Base-by-base conservation (phyloP, 1,140 invertebrate genomes). In the Antheraea pernyi region DNA sequence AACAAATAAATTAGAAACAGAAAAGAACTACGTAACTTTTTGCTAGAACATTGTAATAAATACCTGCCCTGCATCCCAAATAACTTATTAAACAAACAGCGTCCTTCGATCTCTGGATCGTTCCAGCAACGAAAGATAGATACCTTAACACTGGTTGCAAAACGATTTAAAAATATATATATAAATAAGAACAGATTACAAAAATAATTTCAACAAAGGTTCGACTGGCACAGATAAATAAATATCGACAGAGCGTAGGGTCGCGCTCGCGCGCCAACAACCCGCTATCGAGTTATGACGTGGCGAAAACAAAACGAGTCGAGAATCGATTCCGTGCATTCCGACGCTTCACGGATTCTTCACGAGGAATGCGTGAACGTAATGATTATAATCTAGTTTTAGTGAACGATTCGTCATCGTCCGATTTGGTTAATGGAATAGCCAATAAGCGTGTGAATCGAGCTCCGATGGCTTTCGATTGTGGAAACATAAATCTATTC, bases 301-400 rank as follows among this genome's bases (percentile, higher is more conserved):
- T 91, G 82, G 89, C 88, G 84, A 86, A 91, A 91, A 87, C 83
- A 84, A 89, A 91, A 91, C 89, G 73, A 83, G 89, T 91, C 85
- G 7, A 70, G 77, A 85, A 89, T 86, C 83, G 88, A 89, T 88
- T 84, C 83, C 75, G 82, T 85, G 88, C 89, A 91, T 91, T 85
- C 89, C 89, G 79, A 78, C 80, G 86, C 80, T 83, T 81, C 84
- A 88, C 80, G 81, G 85, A 88, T 86, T 86, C 85, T 81, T 80
- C 78, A 65, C 72, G 73, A 82, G 84, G 89, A 91, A 91, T 91
- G 82, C 79, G 79, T 81, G 78, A 78, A 75, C 74, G 81, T 88
- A 89, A 90, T 88, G 82, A 89, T 88, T 88, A 83, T 91, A 89
- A 91, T 90, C 86, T 89, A 82, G 83, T 84, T 88, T 86, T 83